Percentiles rank a stretch among this genome's conserved stretches.
Evolutionary conservation across 2,797 vertebrate species (phyloP).

Genomic region (Mionectes olivaceus): DNA sequence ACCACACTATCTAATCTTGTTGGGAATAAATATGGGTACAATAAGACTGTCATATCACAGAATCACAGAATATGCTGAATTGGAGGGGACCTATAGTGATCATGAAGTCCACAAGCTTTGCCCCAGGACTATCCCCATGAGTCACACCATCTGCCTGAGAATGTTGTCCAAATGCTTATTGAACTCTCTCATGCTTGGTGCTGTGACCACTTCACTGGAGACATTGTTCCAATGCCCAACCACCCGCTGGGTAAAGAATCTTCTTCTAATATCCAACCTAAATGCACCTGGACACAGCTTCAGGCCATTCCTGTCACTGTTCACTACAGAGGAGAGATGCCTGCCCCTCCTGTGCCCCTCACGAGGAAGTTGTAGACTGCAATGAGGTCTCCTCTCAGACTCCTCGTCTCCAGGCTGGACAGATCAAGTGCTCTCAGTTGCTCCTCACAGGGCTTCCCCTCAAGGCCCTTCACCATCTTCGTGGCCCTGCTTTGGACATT

Average conservation of each 20-base stretch:
- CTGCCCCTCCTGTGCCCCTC: background rate
- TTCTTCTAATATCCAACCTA: too few relatives aligned
- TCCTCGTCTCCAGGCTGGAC: background rate
- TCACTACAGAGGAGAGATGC: background rate
- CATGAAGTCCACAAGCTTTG: background rate
- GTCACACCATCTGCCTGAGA: background rate
- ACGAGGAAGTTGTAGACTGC: too few relatives aligned
- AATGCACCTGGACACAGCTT: background rate
- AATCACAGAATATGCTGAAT: background rate
- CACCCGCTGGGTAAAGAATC: background rate
- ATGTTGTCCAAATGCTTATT: background rate
- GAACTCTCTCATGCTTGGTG: background rate
- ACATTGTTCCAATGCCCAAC: background rate
- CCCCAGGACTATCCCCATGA: background rate
- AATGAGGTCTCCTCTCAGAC: background rate
- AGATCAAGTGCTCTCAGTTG: background rate
- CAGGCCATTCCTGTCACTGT: background rate
- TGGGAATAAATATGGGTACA: background rate
- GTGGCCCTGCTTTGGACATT: background rate
- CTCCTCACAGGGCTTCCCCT: background rate
- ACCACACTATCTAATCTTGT: background rate
- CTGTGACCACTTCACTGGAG: background rate
- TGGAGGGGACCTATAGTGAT: too few relatives aligned
- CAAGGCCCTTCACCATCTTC: background rate
- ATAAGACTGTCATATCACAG: background rate